phyloP scores from a whole-genome alignment of 92 coral and sea anemone species.

The Epizoanthus stellaris region DNA sequence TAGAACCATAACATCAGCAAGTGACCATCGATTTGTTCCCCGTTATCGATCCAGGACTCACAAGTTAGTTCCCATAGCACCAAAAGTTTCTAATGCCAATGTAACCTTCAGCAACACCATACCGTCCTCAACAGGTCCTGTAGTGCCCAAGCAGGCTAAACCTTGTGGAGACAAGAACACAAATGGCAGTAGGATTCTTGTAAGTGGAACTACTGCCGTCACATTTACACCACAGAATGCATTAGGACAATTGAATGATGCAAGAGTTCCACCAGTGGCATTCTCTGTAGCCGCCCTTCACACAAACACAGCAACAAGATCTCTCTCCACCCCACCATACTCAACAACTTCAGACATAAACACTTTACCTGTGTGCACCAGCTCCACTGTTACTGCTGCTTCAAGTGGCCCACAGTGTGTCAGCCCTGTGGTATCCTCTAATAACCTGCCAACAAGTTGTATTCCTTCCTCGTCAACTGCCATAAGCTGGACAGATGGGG shows the following conservation, averaged over 20 bases:
- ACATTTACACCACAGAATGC: constrained; percentile 4
- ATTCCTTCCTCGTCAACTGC: not conserved
- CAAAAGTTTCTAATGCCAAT: constrained; percentile 9
- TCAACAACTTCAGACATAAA: not conserved
- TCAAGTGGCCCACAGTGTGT: not conserved
- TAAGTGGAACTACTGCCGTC: not conserved
- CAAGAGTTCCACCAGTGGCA: not conserved
- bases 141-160: not conserved
- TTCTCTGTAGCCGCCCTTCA: not conserved
- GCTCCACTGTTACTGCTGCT: not conserved
- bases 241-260: not conserved
- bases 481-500: not conserved
- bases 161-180: not conserved
- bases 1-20: constrained; percentile 3
- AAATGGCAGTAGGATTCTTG: not conserved
- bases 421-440: not conserved
- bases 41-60: constrained; percentile 3
- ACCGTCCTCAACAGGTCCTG: not conserved
- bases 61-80: constrained; percentile 15
- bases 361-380: constrained; percentile 7
- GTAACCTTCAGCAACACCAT: not conserved
- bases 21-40: not conserved
- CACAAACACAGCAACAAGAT: not conserved
- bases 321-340: not conserved
- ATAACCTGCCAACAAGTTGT: not conserved